Conservation (phyloP, 2,797 vertebrate genomes). For the Ceryle rudis region DNA sequence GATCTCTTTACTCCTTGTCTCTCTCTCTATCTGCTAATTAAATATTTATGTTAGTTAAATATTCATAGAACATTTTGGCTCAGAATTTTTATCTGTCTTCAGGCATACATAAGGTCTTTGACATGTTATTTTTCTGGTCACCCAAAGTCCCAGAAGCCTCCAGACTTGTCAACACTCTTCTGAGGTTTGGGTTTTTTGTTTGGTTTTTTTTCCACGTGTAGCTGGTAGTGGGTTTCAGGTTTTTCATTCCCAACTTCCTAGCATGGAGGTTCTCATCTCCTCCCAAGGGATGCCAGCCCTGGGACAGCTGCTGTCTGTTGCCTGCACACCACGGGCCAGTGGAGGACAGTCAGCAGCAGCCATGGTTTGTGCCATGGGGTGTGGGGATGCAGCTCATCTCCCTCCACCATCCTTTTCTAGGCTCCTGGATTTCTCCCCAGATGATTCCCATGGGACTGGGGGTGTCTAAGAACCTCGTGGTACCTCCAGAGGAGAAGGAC, state of each 20-base stretch:
- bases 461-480: background rate
- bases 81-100: constrained; percentile 58
- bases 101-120: constrained; percentile 14
- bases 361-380: background rate
- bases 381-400: too few relatives aligned
- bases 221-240: background rate
- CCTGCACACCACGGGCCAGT: background rate
- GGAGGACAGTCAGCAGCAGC: rapidly evolving
- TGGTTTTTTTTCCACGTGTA: background rate
- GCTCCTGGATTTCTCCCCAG: background rate
- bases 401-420: background rate
- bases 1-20: constrained; percentile 74
- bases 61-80: constrained; percentile 75
- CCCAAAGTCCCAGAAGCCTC: background rate
- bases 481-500: background rate
- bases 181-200: background rate
- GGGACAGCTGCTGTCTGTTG: background rate
- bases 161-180: background rate
- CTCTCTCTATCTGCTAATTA: constrained; percentile 76
- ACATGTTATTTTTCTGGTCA: constrained; percentile 39
- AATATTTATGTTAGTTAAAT: constrained; percentile 80
- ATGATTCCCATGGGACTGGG: rapidly evolving
- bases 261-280: background rate
- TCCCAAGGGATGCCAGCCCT: rapidly evolving
- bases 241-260: background rate